A percentile compares a stretch with the other conserved stretches of the same genome.
phyloP scores from a whole-genome alignment of 1,140 invertebrate species.

The Chrysomallon squamiferum region DNA sequence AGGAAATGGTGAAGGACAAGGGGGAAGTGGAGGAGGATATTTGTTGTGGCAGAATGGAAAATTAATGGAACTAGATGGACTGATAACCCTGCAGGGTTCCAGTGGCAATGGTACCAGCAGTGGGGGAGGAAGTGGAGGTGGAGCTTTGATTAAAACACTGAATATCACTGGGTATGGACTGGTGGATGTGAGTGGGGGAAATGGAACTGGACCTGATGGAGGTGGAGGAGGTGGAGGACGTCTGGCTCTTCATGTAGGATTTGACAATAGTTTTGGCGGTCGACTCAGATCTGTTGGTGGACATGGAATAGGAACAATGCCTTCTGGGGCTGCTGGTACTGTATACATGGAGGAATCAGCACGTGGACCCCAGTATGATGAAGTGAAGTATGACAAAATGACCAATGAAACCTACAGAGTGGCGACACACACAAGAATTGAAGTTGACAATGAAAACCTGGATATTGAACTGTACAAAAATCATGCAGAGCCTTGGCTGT shows the following conservation, averaged over 20 bases:
- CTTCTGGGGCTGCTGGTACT: constrained; percentile 47
- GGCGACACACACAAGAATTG: constrained; percentile 33
- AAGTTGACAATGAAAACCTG: constrained; percentile 43
- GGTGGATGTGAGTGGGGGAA: constrained; percentile 43
- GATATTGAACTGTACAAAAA: constrained; percentile 37
- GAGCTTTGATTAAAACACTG: constrained; percentile 39
- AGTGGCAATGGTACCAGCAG: constrained; percentile 29
- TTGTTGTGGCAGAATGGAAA: constrained; percentile 44
- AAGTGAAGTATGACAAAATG: constrained; percentile 44
- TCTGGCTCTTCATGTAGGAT: constrained; percentile 39
- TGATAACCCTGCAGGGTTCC: constrained; percentile 34
- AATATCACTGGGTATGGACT: constrained; percentile 52
- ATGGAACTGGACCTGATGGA: constrained; percentile 11
- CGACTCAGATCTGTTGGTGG: constrained; percentile 39
- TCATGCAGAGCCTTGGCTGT: constrained; percentile 48
- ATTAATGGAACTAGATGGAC: constrained; percentile 41
- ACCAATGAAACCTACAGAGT: constrained; percentile 19
- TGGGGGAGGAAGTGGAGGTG: constrained; percentile 52
- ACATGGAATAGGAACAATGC: constrained; percentile 23
- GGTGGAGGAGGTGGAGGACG: constrained; percentile 49
- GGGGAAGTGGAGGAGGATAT: constrained; percentile 45
- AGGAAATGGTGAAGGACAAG: constrained; percentile 42
- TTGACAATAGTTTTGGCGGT: constrained; percentile 42
- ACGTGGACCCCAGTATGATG: constrained; percentile 49
- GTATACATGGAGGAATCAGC: constrained; percentile 46